A percentile compares a stretch with the other conserved stretches of the same genome.
Evolutionary conservation across 2,797 vertebrate species (phyloP).

Genomic region (Margarornis squamiger): DNA sequence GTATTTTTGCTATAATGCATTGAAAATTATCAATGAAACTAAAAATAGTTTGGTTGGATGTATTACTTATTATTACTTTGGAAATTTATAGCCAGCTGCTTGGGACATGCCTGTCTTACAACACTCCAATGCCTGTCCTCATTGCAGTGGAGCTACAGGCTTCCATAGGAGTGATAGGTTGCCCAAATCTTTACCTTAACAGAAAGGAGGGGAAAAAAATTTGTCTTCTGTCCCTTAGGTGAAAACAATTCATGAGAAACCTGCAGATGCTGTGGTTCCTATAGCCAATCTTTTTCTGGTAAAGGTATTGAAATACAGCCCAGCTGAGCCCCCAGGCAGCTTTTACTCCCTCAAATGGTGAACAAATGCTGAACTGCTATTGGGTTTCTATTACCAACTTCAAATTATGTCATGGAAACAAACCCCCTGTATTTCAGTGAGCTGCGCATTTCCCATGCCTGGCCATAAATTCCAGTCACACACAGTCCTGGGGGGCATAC

Average conservation of each 20-base stretch:
- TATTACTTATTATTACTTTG: neutral
- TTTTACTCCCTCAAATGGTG: constrained; percentile 32
- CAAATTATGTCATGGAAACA: neutral
- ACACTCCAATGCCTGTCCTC: neutral
- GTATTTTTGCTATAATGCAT: neutral
- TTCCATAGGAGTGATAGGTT: neutral
- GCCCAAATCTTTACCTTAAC: neutral
- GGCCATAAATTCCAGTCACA: constrained; percentile 63
- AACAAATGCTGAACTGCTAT: constrained; percentile 25
- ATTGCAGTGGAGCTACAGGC: neutral
- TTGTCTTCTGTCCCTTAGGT: neutral
- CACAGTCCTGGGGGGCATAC: neutral
- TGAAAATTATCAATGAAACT: constrained; percentile 5
- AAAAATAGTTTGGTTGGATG: neutral
- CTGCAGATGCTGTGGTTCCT: neutral
- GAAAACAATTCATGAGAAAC: neutral
- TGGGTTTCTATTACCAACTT: constrained; percentile 49
- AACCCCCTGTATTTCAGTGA: neutral
- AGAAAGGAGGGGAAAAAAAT: neutral
- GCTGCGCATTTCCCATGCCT: constrained; percentile 23
- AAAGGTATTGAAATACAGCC: constrained; percentile 43
- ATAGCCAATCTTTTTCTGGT: neutral
- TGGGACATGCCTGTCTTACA: neutral
- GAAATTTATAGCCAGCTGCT: neutral
- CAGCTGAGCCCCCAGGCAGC: neutral